These are phyloP conservation scores for Myiotriccus ornatus DNA, from an alignment of 2,797 vertebrate genomes.

Conservation along the genomic window DNA sequence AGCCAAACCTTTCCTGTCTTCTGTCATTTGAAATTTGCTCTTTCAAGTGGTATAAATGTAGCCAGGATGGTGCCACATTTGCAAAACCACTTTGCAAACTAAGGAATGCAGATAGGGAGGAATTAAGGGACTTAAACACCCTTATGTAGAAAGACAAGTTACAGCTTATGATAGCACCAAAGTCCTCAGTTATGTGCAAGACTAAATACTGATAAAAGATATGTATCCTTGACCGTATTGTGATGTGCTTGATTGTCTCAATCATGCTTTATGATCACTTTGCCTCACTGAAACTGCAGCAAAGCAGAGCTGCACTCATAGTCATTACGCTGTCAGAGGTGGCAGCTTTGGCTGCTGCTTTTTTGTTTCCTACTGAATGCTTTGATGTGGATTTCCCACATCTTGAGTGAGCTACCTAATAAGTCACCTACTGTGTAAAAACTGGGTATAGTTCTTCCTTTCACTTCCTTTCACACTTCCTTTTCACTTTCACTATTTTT, in stretches of 20 bases:
- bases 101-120: neutral
- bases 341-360: neutral
- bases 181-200: neutral
- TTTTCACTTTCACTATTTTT: no score
- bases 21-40: neutral
- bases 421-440: slow-evolving; percentile 39
- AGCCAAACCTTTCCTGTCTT: neutral
- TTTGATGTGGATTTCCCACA: slow-evolving; percentile 17
- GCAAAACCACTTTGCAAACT: neutral
- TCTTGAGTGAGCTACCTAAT: slow-evolving; percentile 1
- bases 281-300: neutral
- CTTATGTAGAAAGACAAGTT: neutral
- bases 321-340: neutral
- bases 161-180: neutral
- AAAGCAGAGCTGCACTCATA: neutral
- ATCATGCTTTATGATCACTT: neutral
- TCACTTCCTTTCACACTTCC: no score
- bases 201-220: neutral
- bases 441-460: neutral
- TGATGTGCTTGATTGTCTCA: neutral
- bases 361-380: neutral
- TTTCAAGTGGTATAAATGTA: neutral
- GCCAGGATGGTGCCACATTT: neutral
- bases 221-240: neutral
- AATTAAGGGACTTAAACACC: neutral